Base-by-base conservation (phyloP, 2,797 vertebrate genomes). In the Agapornis canus region DNA sequence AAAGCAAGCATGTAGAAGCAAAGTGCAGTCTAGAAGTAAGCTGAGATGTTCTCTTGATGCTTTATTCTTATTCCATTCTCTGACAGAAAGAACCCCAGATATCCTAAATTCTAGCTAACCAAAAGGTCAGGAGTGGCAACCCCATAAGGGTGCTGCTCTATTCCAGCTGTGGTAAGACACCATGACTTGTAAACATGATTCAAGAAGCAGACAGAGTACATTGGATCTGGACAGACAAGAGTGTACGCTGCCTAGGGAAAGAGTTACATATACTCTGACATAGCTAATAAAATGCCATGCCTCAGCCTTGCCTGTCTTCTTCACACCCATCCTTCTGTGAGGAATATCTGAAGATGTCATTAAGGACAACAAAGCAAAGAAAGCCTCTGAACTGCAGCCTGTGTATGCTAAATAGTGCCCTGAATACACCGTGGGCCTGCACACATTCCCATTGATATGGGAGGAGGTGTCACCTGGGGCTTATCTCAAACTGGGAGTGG, bases 311-410 rank as follows among this genome's bases (percentile, higher is more conserved):
- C 80, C 78, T 93, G 71, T 57, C 57, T 93, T 91, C 80, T 94
- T 81, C 92, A 89, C 82, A 48, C 27, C 22, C 72, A 69, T 89
- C 75, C 66, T 71, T 75, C 79, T 77, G 68, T 57, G 64, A 87
- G 45, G 48, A 90, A n/a, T 89, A 94, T 70, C 82, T 70, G 66
- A 89, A 76, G 88, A 88, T 51, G 70, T 84, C 73, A 71, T 95
- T 73, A 90, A 73, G 49, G 65, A 92, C 81, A 94, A 94, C 84
- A 96, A 93, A 96, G 82, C 37, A 60, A 82, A 82, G 40, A 37
- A 63, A 64, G 90, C 60, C 37, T 82, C 79, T 45, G 66, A 89
- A 80, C 59, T 89, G 63, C 71, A 84, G 48, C 26, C 21, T 89
- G 63, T 87, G 81, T 49, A 57, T 77, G 49, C 56, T 78, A 82